Conservation (phyloP, 2,888 invertebrate genomes). For the Ectropis crepuscularia region DNA sequence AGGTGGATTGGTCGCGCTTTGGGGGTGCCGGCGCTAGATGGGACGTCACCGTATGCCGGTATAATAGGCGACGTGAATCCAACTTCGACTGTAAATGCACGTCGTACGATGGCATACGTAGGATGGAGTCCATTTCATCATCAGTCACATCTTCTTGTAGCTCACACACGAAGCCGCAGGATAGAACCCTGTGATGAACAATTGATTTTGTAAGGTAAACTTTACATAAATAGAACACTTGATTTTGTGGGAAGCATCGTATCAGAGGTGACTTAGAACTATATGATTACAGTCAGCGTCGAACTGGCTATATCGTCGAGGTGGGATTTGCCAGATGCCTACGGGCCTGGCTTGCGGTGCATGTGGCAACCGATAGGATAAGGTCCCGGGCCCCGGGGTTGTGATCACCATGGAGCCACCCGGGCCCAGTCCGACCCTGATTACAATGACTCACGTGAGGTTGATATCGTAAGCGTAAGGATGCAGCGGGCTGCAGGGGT, state of each 20-base stretch:
- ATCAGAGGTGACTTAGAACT: no score
- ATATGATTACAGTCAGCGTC: no score
- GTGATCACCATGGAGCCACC: no score
- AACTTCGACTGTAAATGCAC: slow-evolving; percentile 76
- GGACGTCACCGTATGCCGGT: slow-evolving; percentile 72
- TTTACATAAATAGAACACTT: no score
- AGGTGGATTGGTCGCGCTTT: slow-evolving; percentile 79
- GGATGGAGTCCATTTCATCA: slow-evolving; percentile 74
- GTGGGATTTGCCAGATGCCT: no score
- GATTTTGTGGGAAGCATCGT: no score
- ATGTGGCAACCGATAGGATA: no score
- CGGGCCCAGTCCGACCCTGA: no score
- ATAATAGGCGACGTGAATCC: slow-evolving; percentile 67
- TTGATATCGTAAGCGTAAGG: slow-evolving; percentile 77
- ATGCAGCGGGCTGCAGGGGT: slow-evolving; percentile 77
- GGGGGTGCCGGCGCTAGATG: slow-evolving; percentile 59
- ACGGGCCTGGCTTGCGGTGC: no score
- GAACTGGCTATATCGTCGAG: no score
- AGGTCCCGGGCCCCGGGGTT: no score
- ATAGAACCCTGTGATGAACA: slow-evolving; percentile 66
- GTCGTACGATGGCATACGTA: slow-evolving; percentile 82
- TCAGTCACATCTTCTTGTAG: slow-evolving; percentile 66
- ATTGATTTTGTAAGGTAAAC: neutral
- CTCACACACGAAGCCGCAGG: slow-evolving; percentile 86
- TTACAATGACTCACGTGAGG: slow-evolving; percentile 66